Evolutionary conservation across 1,140 invertebrate species (phyloP), one percentile per base, ranked within the genome.

Genomic region (Odontomachus brunneus): DNA sequence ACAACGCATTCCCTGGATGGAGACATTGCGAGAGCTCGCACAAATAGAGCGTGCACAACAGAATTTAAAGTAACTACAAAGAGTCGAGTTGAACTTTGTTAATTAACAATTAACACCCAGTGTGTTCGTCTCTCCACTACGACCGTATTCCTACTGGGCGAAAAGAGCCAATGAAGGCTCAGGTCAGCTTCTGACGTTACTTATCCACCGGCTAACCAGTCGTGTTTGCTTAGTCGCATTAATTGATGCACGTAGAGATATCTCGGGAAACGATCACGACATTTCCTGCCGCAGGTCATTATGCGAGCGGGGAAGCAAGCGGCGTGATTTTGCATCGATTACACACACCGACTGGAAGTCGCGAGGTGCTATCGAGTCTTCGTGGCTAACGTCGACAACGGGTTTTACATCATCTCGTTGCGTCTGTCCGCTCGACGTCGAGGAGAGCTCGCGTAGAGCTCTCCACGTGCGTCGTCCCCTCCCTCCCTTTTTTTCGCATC

Each of bases 151-250:
- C 29, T 48, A 33, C 29, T 33, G 5, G 29, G 24, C 63, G 60
- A 63, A 19, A 48, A 83, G 55, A 74, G n/a, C 24, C 17, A 33
- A 71, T 63, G 85, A 84, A 84, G 62, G 38, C 89, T 83, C 87
- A 59, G 92, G 91, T 92, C 92, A 92, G 88, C 91, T 87, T 91
- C 89, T 88, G 85, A 88, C 88, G 90, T 89, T 92, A 93, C 93
- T 93, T 93, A 91, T 89, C 89, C 88, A 88, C 90, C 93, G 93
- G 93, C 93, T 93, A 94, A 91, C 85, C 90, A 91, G 90, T 92
- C 90, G 85, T 86, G 89, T 92, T 91, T 90, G 87, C 91, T 92
- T 90, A 90, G 91, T 89, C 84, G 88, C 91, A 90, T 92, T 93
- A 93, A 93, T 94, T 93, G 93, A 92, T 91, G 88, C 89, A 90